phyloP scores from a whole-genome alignment of 2,113 vertebrate species.

The Dasyornis broadbenti region DNA sequence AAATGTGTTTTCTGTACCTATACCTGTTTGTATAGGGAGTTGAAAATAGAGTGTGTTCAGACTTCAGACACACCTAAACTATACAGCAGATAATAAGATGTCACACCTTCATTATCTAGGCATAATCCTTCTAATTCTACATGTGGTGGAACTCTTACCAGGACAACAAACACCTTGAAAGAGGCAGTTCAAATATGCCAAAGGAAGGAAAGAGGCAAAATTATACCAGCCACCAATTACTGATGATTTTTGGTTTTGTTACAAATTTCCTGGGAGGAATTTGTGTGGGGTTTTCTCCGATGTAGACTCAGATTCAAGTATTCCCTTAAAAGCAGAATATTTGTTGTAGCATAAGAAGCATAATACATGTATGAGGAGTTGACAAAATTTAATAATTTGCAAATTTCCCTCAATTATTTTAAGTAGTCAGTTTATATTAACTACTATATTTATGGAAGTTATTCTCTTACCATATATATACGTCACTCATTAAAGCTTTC shows the following conservation, averaged over 20 bases:
- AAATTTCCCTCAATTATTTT: not conserved
- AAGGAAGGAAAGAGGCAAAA: not conserved
- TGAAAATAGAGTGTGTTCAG: not conserved
- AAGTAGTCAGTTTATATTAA: not conserved
- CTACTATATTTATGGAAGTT: not conserved
- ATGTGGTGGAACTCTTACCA: not conserved
- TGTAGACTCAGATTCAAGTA: not conserved
- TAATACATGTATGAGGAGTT: not conserved
- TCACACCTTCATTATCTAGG: not conserved
- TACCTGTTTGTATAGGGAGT: not conserved
- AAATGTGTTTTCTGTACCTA: not conserved
- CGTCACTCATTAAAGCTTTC: constrained; percentile 24
- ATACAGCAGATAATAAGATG: not conserved
- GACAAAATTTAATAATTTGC: not conserved
- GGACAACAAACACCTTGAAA: not conserved
- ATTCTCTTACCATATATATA: not conserved
- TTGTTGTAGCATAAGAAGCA: not conserved
- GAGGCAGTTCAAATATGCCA: not conserved
- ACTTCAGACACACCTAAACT: not conserved
- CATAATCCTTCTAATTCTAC: not conserved
- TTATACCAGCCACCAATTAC: not conserved
- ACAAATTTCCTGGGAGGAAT: not conserved
- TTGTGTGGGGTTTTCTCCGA: not conserved
- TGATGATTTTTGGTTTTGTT: not conserved
- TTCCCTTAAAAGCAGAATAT: not conserved